These are phyloP conservation scores for Micrasema minimum DNA, from an alignment of 1,140 invertebrate species.

Conservation along the genomic window DNA sequence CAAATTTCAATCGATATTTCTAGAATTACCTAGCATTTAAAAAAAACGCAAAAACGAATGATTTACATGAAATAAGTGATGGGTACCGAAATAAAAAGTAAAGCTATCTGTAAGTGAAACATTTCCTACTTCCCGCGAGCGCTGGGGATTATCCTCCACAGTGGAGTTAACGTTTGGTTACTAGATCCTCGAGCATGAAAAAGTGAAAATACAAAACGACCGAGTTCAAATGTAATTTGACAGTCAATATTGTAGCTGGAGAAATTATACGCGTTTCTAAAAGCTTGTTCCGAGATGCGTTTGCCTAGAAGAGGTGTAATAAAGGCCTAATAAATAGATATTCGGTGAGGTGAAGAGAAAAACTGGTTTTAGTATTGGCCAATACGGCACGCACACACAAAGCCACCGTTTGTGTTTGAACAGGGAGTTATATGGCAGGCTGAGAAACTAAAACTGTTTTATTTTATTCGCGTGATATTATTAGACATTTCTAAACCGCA, in stretches of 20 bases:
- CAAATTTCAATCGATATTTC: too few species aligned
- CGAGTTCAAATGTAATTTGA: constrained; percentile 13
- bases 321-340: constrained; percentile 1
- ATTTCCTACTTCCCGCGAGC: too few species aligned
- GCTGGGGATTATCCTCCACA: too few species aligned
- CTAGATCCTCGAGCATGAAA: background rate
- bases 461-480: too few species aligned
- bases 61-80: too few species aligned
- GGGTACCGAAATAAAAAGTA: too few species aligned
- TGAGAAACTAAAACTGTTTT: too few species aligned
- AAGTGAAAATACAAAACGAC: constrained; percentile 14
- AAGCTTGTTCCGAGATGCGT: background rate
- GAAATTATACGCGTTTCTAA: constrained; percentile 13
- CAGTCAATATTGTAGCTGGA: background rate
- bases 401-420: background rate
- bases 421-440: background rate
- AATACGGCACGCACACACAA: background rate
- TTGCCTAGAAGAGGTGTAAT: constrained; percentile 13
- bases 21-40: too few species aligned
- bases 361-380: constrained; percentile 10
- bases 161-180: too few species aligned
- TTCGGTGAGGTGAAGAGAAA: constrained; percentile 13
- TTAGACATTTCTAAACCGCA: too few species aligned
- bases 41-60: too few species aligned
- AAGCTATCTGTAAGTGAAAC: too few species aligned